Base-by-base conservation (phyloP, 1,140 invertebrate genomes). In the Drosophila sp. region DNA sequence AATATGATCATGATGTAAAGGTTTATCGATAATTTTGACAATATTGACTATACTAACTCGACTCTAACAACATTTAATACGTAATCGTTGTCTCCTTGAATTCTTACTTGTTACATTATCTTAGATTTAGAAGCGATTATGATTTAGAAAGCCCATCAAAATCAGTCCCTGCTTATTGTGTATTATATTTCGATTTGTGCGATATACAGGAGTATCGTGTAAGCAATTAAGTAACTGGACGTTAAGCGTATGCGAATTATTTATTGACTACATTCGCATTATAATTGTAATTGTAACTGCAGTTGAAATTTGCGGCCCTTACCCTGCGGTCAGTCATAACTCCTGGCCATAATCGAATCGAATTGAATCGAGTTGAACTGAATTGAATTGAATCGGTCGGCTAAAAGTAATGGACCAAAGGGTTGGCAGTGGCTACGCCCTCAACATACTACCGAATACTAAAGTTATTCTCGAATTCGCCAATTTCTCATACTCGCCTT, bases 331-430 rank as follows among this genome's bases (percentile, higher is more conserved):
- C 41, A 65, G 54, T 61, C 78, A 78, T 82, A 72, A 76, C 64
- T 81, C 76, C 59, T 43, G 16, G 18, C 48, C 50, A 76, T 83
- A 89, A 83, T 83, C 76, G 79, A 87, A 76, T 70, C 50, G 65
- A 27, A 76, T 70, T 46, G 65, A 27, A n/a, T 16, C 14, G 41
- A 21, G 1, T 21, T 21, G 76, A 21, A 21, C 4, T 4, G 21
- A 21, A 21, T 21, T 21, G 21, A 21, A 14, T 16, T n/a, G 41
- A 87, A 76, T 72, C 45, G 50, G 21, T 21, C 16, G 25, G 41
- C 27, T 40, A 79, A 83, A 80, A 89, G 76, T 89, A 77, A 89
- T 89, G 79, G 76, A 53, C 45, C 69, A 61, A 82, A 82, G 83
- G 83, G 83, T 48, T 80, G 83, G 62, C 51, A 70, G 34, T 51